These are phyloP conservation scores for Parascotia fuliginaria DNA, from an alignment of 2,888 invertebrate species.

Conservation along the genomic window DNA sequence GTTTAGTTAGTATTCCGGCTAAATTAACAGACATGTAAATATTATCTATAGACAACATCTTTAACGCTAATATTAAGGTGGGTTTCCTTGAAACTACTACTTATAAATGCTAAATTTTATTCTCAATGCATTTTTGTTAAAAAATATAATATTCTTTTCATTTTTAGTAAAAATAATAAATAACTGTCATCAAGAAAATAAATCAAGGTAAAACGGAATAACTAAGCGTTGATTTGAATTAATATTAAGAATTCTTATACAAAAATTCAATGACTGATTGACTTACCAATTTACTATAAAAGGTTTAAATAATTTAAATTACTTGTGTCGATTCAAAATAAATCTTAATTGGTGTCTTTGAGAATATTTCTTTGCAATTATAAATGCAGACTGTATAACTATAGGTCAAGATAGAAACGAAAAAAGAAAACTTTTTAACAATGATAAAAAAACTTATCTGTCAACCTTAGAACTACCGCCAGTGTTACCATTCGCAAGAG, in stretches of 20 bases:
- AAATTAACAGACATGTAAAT: slow-evolving; percentile 31
- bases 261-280: too few relatives aligned
- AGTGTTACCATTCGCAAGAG: too few relatives aligned
- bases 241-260: background rate
- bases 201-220: slow-evolving; percentile 7
- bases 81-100: slow-evolving; percentile 28
- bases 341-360: background rate
- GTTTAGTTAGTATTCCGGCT: slow-evolving; percentile 18
- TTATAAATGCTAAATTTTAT: slow-evolving; percentile 17
- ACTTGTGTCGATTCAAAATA: background rate
- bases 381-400: background rate
- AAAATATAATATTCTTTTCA: too few relatives aligned
- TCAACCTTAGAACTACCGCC: too few relatives aligned
- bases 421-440: too few relatives aligned
- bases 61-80: slow-evolving; percentile 15
- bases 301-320: background rate
- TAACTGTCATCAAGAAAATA: too few relatives aligned
- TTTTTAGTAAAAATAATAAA: too few relatives aligned
- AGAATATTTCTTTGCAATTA: background rate
- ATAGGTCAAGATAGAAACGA: too few relatives aligned
- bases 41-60: slow-evolving; percentile 31
- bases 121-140: too few relatives aligned
- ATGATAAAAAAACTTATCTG: too few relatives aligned
- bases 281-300: background rate
- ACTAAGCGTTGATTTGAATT: background rate